Evolutionary conservation across 2,888 invertebrate species (phyloP).

Genomic region (Harpagoxenus sublaevis): DNA sequence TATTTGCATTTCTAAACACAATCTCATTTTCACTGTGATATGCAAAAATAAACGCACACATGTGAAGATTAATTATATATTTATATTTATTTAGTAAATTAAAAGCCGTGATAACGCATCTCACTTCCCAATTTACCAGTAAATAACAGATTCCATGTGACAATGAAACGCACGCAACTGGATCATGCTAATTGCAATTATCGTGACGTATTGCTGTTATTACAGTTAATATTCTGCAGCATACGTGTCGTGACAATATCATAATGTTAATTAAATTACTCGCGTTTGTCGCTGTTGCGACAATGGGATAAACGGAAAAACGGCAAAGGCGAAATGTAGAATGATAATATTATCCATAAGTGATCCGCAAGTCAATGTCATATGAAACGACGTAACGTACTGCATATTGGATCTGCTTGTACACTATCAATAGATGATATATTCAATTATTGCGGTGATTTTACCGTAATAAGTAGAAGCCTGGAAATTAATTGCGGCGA

Average conservation of each 20-base stretch:
- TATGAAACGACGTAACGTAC: slow-evolving; percentile 29
- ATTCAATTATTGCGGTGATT: slow-evolving; percentile 3
- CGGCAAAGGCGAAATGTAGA: slow-evolving; percentile 25
- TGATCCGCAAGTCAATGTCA: slow-evolving; percentile 20
- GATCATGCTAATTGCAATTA: slow-evolving; percentile 50
- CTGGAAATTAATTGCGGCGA: slow-evolving; percentile 24
- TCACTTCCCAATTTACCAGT: not conserved
- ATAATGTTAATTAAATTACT: slow-evolving; percentile 46
- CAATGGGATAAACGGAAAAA: slow-evolving; percentile 26
- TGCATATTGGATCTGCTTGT: not conserved
- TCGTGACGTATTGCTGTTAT: slow-evolving; percentile 39
- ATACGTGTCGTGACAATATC: slow-evolving; percentile 17
- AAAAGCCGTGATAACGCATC: slow-evolving; percentile 1
- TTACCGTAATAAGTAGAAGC: not conserved
- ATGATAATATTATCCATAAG: slow-evolving; percentile 3
- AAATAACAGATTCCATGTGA: slow-evolving; percentile 24
- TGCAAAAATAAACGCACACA: not conserved
- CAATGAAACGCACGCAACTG: not conserved
- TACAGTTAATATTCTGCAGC: slow-evolving; percentile 42
- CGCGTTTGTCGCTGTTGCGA: slow-evolving; percentile 17
- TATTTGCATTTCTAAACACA: not conserved
- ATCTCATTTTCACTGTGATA: not conserved
- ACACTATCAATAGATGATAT: not conserved
- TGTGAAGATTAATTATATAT: not conserved
- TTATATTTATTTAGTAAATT: not conserved